phyloP scores from a whole-genome alignment of 2,888 invertebrate species.

The Perizoma affinitatum region DNA sequence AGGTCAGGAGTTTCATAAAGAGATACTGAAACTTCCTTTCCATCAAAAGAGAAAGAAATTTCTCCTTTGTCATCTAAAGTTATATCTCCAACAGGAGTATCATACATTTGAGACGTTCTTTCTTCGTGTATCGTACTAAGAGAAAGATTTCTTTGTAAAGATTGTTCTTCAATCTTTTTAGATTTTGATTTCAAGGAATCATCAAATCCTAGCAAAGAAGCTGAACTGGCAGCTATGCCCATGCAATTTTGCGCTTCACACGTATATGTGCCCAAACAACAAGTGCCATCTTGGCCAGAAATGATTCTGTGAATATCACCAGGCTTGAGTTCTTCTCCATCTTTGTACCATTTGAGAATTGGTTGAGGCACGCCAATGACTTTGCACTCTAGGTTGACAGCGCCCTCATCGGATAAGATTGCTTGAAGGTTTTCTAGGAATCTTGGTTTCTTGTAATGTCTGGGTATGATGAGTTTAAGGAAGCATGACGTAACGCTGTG shows the following conservation, averaged over 20 bases:
- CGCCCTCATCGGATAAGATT: constrained; percentile 93
- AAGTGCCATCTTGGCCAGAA: constrained; percentile 95
- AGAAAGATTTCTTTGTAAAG: constrained; percentile 90
- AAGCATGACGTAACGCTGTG: constrained; percentile 95
- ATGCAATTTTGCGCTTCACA: constrained; percentile 96
- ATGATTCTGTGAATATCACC: constrained; percentile 96
- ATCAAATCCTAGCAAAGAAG: constrained; percentile 94
- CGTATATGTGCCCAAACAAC: constrained; percentile 94
- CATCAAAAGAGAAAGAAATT: constrained; percentile 95
- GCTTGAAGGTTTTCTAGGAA: constrained; percentile 94
- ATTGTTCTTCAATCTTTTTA: constrained; percentile 78
- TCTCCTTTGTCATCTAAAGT: constrained; percentile 93
- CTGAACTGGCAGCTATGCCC: constrained; percentile 95
- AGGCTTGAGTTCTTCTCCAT: constrained; percentile 93
- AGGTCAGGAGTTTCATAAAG: constrained; percentile 96
- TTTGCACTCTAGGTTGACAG: constrained; percentile 96
- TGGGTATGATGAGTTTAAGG: constrained; percentile 92
- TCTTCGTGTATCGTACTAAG: constrained; percentile 96
- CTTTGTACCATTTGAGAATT: constrained; percentile 96
- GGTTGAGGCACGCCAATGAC: constrained; percentile 96
- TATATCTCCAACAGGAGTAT: constrained; percentile 90
- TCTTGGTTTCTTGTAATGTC: constrained; percentile 94
- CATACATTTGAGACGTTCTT: constrained; percentile 93
- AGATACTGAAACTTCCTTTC: constrained; percentile 95
- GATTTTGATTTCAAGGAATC: constrained; percentile 85